These are phyloP conservation scores for Sarcophilus harrisii DNA, from an alignment of 2,797 vertebrate genomes.

Conservation along the genomic window DNA sequence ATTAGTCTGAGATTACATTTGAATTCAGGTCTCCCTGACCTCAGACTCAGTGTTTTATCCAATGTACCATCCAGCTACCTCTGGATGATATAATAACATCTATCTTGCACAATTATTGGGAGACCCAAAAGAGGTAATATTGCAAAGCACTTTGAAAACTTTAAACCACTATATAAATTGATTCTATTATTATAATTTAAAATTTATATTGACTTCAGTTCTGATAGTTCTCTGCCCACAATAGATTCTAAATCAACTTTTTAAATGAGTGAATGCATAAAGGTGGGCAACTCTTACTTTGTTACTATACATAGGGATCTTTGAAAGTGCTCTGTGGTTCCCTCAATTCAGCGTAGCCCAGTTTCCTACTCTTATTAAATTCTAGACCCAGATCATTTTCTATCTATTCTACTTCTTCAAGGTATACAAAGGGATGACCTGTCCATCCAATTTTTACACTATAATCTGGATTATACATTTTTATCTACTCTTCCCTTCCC, in stretches of 20 bases:
- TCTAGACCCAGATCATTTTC: background rate
- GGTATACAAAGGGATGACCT: background rate
- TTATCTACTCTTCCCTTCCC: background rate
- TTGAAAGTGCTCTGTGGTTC: background rate
- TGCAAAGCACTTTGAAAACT: background rate
- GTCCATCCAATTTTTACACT: background rate
- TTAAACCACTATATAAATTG: background rate
- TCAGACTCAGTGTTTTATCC: background rate
- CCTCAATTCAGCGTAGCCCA: background rate
- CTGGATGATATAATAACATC: background rate
- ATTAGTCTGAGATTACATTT: background rate
- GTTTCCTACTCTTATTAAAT: background rate
- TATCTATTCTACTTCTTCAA: background rate
- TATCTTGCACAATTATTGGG: background rate
- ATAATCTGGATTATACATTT: background rate
- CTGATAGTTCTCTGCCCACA: background rate
- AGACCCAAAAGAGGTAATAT: background rate
- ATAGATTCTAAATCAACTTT: background rate
- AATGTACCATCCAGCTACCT: background rate
- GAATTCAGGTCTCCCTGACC: background rate
- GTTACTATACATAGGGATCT: background rate
- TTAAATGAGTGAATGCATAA: background rate
- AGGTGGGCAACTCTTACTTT: too few relatives aligned
- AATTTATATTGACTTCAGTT: background rate
- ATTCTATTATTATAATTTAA: background rate